Evolutionary conservation across 2,888 invertebrate genomes (phyloP).

Genomic region (Mythimna lalbum): DNA sequence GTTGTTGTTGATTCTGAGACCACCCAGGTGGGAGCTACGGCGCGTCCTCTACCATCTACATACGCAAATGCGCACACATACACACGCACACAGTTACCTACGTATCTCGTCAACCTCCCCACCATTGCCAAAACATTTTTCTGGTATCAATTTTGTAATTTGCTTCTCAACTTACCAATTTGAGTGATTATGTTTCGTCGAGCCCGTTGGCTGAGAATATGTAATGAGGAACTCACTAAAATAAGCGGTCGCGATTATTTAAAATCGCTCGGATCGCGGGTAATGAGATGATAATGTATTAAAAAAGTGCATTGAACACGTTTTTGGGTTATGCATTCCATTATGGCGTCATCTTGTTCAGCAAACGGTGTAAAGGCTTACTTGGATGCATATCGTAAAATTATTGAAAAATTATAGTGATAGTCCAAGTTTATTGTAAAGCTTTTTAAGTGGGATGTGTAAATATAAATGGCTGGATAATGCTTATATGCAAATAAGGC

Average conservation of each 20-base stretch:
- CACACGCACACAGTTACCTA: constrained; percentile 61
- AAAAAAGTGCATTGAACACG: constrained; percentile 69
- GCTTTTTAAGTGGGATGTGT: constrained; percentile 27
- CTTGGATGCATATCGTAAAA: constrained; percentile 43
- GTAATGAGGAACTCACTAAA: constrained; percentile 82
- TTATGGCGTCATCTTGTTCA: constrained; percentile 58
- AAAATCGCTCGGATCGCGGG: constrained; percentile 73
- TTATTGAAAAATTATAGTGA: constrained; percentile 56
- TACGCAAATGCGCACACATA: constrained; percentile 60
- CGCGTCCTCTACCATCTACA: constrained; percentile 72
- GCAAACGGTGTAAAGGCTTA: constrained; percentile 43
- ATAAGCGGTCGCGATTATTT: constrained; percentile 75
- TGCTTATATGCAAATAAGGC: constrained; percentile 33
- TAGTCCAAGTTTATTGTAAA: constrained; percentile 28
- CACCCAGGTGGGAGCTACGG: constrained; percentile 83
- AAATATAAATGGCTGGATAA: constrained; percentile 31
- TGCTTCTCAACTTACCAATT: constrained; percentile 86
- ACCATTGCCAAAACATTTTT: constrained; percentile 69
- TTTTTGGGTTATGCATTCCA: constrained; percentile 58
- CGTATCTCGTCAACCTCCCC: constrained; percentile 65
- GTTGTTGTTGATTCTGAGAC: constrained; percentile 86
- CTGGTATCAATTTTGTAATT: constrained; percentile 86
- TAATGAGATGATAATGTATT: constrained; percentile 84
- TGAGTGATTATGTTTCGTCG: constrained; percentile 81
- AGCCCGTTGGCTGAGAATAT: constrained; percentile 78